Conservation (phyloP, 53 echinoderm and acorn worm species). For the Temnopleurus reevesii region DNA sequence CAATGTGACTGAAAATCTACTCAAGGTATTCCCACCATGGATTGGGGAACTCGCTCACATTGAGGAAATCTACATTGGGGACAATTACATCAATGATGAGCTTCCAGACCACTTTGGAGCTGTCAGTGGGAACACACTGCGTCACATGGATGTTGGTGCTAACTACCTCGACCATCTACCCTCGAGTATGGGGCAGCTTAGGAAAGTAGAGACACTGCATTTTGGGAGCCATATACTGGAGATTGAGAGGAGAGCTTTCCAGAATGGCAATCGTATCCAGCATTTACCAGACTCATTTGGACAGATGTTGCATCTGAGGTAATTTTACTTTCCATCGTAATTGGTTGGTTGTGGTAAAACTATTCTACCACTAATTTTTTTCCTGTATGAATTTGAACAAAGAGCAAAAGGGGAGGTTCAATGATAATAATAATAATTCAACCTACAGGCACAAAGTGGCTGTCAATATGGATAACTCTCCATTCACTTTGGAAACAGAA, state of each 20-base stretch:
- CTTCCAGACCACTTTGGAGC: conserved; percentile 70
- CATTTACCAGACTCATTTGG: conserved; percentile 81
- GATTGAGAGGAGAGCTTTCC: conserved; percentile 79
- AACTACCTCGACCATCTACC: conserved; percentile 86
- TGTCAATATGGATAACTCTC: too few species aligned
- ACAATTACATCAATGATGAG: conserved; percentile 68
- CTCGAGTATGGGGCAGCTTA: conserved; percentile 63
- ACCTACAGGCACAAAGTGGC: too few species aligned
- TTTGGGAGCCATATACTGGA: conserved; percentile 83
- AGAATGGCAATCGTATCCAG: conserved; percentile 91
- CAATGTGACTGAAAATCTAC: conserved; percentile 64
- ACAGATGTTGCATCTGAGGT: conserved; percentile 59
- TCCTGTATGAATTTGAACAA: too few species aligned
- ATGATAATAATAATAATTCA: too few species aligned
- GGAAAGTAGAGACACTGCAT: conserved; percentile 71
- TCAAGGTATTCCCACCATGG: conserved; percentile 76
- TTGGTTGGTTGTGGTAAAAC: too few species aligned
- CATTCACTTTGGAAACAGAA: too few species aligned
- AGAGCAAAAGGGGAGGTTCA: too few species aligned
- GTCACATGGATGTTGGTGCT: conserved; percentile 73
- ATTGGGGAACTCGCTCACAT: conserved; percentile 70
- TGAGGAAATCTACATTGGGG: conserved; percentile 67
- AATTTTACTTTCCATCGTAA: too few species aligned
- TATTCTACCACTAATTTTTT: too few species aligned
- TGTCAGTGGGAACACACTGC: conserved; percentile 59